These are phyloP conservation scores for Sphaerodactylus townsendi DNA, from an alignment of 2,113 vertebrate genomes.

Conservation along the genomic window DNA sequence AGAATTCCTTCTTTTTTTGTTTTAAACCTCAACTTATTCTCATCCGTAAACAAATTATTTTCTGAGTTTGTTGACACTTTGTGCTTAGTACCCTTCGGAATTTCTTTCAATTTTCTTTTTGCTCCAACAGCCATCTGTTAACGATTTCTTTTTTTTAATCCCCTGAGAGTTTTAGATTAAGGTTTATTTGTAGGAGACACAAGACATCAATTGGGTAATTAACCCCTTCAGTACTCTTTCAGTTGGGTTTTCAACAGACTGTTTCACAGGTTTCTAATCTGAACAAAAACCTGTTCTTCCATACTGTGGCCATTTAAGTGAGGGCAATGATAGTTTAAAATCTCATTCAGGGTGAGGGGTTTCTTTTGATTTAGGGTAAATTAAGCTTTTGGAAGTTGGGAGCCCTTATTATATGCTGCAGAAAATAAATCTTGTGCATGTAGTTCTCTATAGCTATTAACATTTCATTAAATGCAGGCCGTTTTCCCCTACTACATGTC, in stretches of 20 bases:
- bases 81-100: not conserved
- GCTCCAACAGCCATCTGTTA: not conserved
- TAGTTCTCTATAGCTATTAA: conserved; percentile 22
- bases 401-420: conserved; percentile 23
- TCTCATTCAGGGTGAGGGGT: not conserved
- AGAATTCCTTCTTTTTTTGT: not conserved
- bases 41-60: not conserved
- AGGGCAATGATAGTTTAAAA: not conserved
- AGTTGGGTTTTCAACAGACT: not conserved
- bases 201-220: not conserved
- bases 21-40: not conserved
- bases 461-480: conserved; percentile 33
- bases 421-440: conserved; percentile 28
- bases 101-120: not conserved
- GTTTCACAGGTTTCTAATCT: not conserved
- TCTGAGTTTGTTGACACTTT: not conserved
- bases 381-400: not conserved
- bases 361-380: not conserved
- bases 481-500: conserved; percentile 7
- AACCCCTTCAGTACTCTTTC: not conserved
- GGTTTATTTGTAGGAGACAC: not conserved
- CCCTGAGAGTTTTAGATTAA: not conserved
- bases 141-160: not conserved
- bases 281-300: not conserved
- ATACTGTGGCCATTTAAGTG: not conserved